Base-by-base conservation (phyloP, 1,140 invertebrate species). In the Laupala kohalensis region DNA sequence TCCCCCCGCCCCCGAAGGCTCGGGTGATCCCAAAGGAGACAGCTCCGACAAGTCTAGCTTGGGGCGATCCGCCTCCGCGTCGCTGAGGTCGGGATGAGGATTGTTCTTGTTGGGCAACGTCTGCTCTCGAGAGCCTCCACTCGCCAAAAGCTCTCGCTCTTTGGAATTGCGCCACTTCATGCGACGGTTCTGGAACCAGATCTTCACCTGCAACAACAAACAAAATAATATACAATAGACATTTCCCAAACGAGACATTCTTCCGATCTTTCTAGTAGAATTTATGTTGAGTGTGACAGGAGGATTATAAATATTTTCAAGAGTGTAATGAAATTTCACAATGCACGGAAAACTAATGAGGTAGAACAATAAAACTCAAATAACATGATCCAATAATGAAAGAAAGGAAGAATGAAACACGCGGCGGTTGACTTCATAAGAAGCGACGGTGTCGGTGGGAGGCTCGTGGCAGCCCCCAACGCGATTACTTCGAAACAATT, bases 151-250 rank as follows among this genome's bases (percentile, higher is more conserved):
- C 81, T 98, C 96, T 23, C 96, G 84, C 80, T 99, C 96, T 81
- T 98, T 98, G 9, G 93, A 96, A 80, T 99, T 99, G 9, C 96
- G 85, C 94, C 94, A 97, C 80, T 97, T 97, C 94, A 96, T 97
- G 68, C 94, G 87, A 0, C 94, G 86, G 79, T 96, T 97, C 87
- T 97, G 94, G 80, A 96, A 96, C 94, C 94, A 96, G 73, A 96
- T 96, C 84, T 96, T 96, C 72, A 96, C 94, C 94, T 96, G 84
- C 19, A 84, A 86, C 65, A 76, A 79, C 75, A 78, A 77, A 75
- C 29, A 68, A 70, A 73, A 77, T 64, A 15, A 67, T 67, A 73
- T 72, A 76, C 70, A 75, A 76, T 76, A 27, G 6, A 64, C n/a
- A n/a, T n/a, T n/a, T n/a, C n/a, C n/a, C n/a, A n/a, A n/a, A n/a